Conservation (phyloP, 2,888 invertebrate species). For the Oscheius sp. region DNA sequence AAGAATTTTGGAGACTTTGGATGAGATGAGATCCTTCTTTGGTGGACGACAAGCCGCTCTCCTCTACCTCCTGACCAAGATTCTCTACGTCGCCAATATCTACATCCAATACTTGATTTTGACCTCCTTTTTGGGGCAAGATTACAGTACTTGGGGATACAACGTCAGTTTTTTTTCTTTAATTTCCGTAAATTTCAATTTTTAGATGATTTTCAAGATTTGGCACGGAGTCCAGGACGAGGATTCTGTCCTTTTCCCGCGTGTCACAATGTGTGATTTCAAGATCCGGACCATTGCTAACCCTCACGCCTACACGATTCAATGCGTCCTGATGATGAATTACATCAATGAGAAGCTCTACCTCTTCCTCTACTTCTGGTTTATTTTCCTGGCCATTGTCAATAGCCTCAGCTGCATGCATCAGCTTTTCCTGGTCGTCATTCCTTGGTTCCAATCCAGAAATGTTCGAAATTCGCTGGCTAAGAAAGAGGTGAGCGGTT, state of each 20-base stretch:
- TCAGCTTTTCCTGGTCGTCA: constrained; percentile 48
- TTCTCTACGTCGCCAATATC: constrained; percentile 74
- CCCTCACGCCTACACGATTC: constrained; percentile 59
- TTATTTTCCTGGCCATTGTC: constrained; percentile 52
- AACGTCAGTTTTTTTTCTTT: neutral
- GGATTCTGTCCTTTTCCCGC: constrained; percentile 74
- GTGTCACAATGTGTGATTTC: constrained; percentile 74
- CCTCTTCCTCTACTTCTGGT: constrained; percentile 38
- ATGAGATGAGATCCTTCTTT: constrained; percentile 40
- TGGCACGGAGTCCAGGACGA: constrained; percentile 70
- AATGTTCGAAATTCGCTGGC: too few species aligned
- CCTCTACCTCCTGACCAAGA: constrained; percentile 74
- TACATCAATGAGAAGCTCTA: constrained; percentile 43
- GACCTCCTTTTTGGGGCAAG: constrained; percentile 73
- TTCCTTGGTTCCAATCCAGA: too few species aligned
- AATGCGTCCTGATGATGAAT: constrained; percentile 67
- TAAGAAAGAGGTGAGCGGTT: too few species aligned
- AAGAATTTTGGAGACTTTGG: constrained; percentile 56
- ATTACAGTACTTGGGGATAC: constrained; percentile 64
- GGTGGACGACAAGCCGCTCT: constrained; percentile 65
- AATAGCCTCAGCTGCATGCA: constrained; percentile 66
- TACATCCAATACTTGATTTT: constrained; percentile 74
- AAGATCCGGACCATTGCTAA: constrained; percentile 57
- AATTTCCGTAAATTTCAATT: neutral
- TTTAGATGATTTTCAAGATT: constrained; percentile 49